Conservation (phyloP, 1,140 invertebrate species). For the Olivierus martensii region DNA sequence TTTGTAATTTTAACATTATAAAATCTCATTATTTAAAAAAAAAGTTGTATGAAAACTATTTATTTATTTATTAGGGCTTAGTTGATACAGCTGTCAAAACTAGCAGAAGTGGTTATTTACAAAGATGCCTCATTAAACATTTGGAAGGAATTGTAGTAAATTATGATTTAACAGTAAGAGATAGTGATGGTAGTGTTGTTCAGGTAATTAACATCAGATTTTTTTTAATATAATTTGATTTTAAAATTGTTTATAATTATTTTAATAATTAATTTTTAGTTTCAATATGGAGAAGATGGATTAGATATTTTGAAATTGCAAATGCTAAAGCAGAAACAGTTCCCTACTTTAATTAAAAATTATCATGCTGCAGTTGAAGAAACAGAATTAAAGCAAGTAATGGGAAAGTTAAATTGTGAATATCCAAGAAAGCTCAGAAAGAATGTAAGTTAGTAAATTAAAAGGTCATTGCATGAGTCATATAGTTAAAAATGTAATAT, state of each 20-base stretch:
- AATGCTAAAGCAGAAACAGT: constrained; percentile 62
- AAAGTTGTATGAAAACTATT: too few species aligned
- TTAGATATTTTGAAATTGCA: constrained; percentile 77
- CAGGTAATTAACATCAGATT: constrained; percentile 39
- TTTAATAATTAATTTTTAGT: constrained; percentile 32
- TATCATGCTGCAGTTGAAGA: constrained; percentile 44
- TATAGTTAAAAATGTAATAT: too few species aligned
- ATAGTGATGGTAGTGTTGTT: constrained; percentile 85
- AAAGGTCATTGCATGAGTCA: too few species aligned
- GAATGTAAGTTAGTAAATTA: too few species aligned
- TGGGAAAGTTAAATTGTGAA: constrained; percentile 27
- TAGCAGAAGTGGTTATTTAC: constrained; percentile 92
- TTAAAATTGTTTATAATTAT: too few species aligned
- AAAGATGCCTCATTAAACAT: constrained; percentile 95
- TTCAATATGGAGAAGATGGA: constrained; percentile 96
- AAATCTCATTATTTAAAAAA: too few species aligned
- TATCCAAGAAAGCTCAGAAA: too few species aligned
- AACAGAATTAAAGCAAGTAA: constrained; percentile 40
- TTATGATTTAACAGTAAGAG: constrained; percentile 90
- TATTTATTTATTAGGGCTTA: constrained; percentile 37
- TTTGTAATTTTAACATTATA: too few species aligned
- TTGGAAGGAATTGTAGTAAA: constrained; percentile 80
- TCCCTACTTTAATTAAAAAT: constrained; percentile 72
- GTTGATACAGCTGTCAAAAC: constrained; percentile 69
- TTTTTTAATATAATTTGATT: too few species aligned